These are phyloP conservation scores for Clitarchus hookeri DNA, from an alignment of 2,888 invertebrate genomes.

Conservation along the genomic window DNA sequence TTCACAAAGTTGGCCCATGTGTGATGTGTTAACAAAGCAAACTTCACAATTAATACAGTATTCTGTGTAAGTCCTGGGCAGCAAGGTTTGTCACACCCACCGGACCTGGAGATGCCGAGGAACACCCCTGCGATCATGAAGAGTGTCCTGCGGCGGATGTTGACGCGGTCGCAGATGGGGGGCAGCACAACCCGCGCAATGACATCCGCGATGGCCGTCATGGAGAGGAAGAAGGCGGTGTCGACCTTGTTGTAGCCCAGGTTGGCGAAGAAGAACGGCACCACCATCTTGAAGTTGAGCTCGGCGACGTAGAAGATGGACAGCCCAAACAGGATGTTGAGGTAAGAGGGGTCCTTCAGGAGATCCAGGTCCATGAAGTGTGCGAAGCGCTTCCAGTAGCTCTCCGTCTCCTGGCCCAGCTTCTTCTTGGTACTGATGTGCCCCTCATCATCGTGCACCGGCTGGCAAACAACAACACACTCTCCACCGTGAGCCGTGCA, in stretches of 20 bases:
- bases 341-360: constrained; percentile 71
- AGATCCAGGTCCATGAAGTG: constrained; percentile 72
- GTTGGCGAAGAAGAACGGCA: constrained; percentile 43
- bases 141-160: constrained; percentile 70
- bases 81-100: constrained; percentile 57
- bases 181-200: constrained; percentile 73
- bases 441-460: not conserved
- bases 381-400: constrained; percentile 53
- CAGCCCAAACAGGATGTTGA: constrained; percentile 72
- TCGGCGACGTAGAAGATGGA: constrained; percentile 73
- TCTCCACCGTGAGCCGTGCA: too few relatives aligned
- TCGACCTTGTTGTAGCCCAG: constrained; percentile 61
- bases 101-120: constrained; percentile 72
- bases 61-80: too few relatives aligned
- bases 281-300: constrained; percentile 40
- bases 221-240: constrained; percentile 73
- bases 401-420: constrained; percentile 41
- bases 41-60: too few relatives aligned
- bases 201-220: constrained; percentile 76
- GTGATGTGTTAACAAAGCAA: too few relatives aligned
- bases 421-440: not conserved
- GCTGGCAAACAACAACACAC: not conserved
- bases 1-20: too few relatives aligned
- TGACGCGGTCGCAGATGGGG: constrained; percentile 70
- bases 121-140: constrained; percentile 74